Evolutionary conservation across 2,888 invertebrate species (phyloP).

Genomic region (Nipponacmea schrenckii): DNA sequence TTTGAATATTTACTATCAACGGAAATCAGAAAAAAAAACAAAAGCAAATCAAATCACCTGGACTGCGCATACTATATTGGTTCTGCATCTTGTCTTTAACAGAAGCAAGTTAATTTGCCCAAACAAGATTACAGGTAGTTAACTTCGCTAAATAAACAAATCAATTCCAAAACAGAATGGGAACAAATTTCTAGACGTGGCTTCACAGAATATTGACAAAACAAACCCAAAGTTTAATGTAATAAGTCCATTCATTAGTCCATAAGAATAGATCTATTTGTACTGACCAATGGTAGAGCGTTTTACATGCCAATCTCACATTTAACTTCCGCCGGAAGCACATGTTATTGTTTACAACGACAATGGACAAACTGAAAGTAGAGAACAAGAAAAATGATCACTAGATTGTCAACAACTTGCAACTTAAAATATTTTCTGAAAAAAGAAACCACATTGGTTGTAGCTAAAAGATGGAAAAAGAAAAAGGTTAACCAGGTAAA

Average conservation of each 20-base stretch:
- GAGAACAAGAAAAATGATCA: neutral
- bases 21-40: too few relatives aligned
- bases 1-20: too few relatives aligned
- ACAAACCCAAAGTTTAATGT: too few relatives aligned
- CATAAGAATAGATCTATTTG: neutral
- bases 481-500: too few relatives aligned
- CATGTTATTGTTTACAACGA: constrained; percentile 24
- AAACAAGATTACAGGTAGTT: too few relatives aligned
- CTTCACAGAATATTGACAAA: too few relatives aligned
- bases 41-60: constrained; percentile 68
- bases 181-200: too few relatives aligned
- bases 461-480: neutral
- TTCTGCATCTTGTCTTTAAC: constrained; percentile 65
- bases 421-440: too few relatives aligned
- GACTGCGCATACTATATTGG: constrained; percentile 75
- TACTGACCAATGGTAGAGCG: neutral
- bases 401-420: too few relatives aligned
- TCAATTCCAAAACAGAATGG: constrained; percentile 1
- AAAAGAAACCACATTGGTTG: neutral
- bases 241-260: neutral
- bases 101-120: too few relatives aligned
- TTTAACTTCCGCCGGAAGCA: constrained; percentile 7
- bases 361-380: neutral
- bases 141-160: too few relatives aligned
- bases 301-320: neutral